Evolutionary conservation across 2,113 vertebrate species (phyloP).

Genomic region (Nipponia nippon): DNA sequence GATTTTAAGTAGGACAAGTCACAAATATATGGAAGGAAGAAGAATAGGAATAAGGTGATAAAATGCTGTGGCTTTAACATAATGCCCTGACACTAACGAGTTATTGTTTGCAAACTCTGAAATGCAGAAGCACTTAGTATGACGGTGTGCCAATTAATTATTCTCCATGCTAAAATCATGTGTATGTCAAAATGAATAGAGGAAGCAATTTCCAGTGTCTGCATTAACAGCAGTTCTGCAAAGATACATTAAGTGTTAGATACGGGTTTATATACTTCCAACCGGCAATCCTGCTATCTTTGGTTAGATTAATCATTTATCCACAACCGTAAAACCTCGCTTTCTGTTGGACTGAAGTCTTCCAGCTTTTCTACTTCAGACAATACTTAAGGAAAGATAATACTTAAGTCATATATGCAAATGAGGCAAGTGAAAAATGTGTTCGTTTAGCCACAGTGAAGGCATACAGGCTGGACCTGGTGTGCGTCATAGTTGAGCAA

Average conservation of each 20-base stretch:
- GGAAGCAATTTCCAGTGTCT: background rate
- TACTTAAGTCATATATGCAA: background rate
- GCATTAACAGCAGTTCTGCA: background rate
- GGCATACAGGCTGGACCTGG: background rate
- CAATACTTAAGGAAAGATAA: background rate
- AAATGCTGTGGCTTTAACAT: rapidly evolving
- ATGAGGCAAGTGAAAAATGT: background rate
- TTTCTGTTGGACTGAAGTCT: background rate
- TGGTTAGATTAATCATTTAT: background rate
- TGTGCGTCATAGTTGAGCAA: rapidly evolving
- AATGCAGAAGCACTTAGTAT: background rate
- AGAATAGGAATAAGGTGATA: background rate
- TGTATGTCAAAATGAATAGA: background rate
- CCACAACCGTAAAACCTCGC: background rate
- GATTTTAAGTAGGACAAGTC: background rate
- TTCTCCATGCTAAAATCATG: background rate
- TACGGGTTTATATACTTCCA: background rate
- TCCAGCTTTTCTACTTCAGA: background rate
- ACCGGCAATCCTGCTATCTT: background rate
- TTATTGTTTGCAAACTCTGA: background rate
- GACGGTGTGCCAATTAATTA: background rate
- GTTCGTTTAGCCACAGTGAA: background rate
- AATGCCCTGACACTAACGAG: too few relatives aligned
- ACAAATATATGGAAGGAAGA: background rate
- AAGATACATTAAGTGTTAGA: rapidly evolving